Conservation (phyloP, 2,113 vertebrate species). For the Saccopteryx leptura region DNA sequence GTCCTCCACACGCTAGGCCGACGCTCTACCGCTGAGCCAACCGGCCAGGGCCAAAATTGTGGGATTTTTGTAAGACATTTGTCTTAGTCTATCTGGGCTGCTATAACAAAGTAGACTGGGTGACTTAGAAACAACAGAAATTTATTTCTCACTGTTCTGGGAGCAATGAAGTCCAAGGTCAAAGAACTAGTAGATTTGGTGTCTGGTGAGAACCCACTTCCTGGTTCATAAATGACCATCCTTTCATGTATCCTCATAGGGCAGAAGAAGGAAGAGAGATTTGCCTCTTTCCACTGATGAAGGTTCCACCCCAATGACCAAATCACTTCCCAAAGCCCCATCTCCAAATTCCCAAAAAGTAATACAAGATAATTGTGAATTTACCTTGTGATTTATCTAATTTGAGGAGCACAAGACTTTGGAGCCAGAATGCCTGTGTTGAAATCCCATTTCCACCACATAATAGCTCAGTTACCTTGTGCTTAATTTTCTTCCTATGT, state of each 20-base stretch:
- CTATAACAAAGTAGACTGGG: neutral
- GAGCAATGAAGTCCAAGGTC: neutral
- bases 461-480: neutral
- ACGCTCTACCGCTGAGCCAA: no score
- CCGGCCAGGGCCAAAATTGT: no score
- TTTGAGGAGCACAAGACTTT: constrained; percentile 25
- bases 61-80: neutral
- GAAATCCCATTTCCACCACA: neutral
- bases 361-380: neutral
- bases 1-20: no score
- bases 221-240: neutral
- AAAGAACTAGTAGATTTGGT: neutral
- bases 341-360: neutral
- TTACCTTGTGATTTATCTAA: neutral
- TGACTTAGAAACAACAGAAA: neutral
- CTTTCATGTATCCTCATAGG: neutral
- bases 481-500: neutral
- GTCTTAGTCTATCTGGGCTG: neutral
- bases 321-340: neutral
- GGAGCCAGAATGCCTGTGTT: neutral
- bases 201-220: neutral
- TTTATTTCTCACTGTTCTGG: neutral
- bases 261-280: neutral
- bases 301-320: no score
- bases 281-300: neutral